Percentiles rank a stretch among this genome's conserved stretches.
Evolutionary conservation across 2,797 vertebrate genomes (phyloP).

Genomic region (Potorous gilbertii): DNA sequence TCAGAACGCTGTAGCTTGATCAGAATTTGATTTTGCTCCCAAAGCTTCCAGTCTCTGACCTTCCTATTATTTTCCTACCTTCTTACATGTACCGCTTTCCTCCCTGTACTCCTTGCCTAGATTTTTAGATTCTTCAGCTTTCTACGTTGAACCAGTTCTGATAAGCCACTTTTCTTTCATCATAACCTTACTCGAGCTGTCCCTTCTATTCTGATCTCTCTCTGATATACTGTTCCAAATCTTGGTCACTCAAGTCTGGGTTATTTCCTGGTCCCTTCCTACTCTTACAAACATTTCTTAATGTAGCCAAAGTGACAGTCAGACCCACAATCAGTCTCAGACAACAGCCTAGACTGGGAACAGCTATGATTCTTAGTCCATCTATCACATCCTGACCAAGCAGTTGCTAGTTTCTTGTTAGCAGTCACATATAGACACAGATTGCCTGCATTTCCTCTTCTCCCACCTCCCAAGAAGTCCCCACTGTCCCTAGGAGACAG

Average conservation of each 20-base stretch:
- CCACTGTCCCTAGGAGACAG: neutral
- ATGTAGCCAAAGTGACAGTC: neutral
- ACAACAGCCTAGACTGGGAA: neutral
- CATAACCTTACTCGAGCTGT: neutral
- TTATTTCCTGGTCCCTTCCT: neutral
- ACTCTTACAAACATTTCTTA: neutral
- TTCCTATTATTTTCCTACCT: fast-evolving
- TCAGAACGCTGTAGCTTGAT: neutral
- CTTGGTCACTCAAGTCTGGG: neutral
- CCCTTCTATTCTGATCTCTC: neutral
- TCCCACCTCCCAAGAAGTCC: neutral
- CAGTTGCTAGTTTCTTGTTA: neutral
- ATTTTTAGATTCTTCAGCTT: neutral
- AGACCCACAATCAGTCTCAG: neutral
- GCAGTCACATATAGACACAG: neutral
- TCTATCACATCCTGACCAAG: neutral
- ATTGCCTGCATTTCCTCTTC: neutral
- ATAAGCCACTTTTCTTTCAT: neutral
- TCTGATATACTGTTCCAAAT: neutral
- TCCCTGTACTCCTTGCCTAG: neutral
- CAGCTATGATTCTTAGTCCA: neutral
- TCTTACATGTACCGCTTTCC: neutral
- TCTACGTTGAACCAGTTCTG: neutral
- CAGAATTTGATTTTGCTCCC: slow-evolving; percentile 1
- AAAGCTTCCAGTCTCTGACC: neutral